Evolutionary conservation across 2,113 vertebrate species (phyloP), one percentile per base, ranked within the genome.

Genomic region (Gila orcuttii): DNA sequence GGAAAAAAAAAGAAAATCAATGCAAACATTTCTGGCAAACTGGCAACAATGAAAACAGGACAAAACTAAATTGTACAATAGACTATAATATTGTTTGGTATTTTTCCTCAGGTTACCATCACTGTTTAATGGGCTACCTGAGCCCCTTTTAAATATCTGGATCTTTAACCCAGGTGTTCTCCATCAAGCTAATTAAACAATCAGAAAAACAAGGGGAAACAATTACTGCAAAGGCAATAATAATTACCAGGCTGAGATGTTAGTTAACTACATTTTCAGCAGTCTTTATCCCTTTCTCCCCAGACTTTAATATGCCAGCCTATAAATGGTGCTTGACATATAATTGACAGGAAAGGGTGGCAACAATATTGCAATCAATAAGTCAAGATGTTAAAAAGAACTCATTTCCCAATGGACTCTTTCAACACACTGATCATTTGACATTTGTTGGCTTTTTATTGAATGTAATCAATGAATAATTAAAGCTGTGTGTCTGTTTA

Each of bases 201-300:
- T 86, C n/a, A 74, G 79, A 88, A 86, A 80, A 88, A 88, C 87
- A 84, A 79, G 82, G 60, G 81, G 84, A 79, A 88, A 57, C 78
- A 64, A 79, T 88, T 88, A 83, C 66, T 62, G 50, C 42, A 83
- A 86, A 74, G 42, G 45, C 82, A 84, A 66, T 79, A 83, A 86
- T 62, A 88, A 86, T 88, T 82, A 88, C 66, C 39, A 47, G n/a
- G 59, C 25, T 71, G 6, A 50, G 71, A 81, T 47, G 17, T 81
- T 28, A 55, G 45, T 11, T 50, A 66, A 71, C 55, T 25, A 59
- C 39, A 33, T 45, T 82, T 57, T 62, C 62, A 25, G 31, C 21
- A 50, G 42, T 83, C 57, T 83, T 69, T 85, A 42, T 59, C 6
- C 36, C 19, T 83, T 3, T 25, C 6, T 57, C 68, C 36, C 11